A percentile compares a stretch with the other conserved stretches of the same genome.
phyloP scores from a whole-genome alignment of 92 coral and sea anemone genomes.

The Palythoa caribaeorum region DNA sequence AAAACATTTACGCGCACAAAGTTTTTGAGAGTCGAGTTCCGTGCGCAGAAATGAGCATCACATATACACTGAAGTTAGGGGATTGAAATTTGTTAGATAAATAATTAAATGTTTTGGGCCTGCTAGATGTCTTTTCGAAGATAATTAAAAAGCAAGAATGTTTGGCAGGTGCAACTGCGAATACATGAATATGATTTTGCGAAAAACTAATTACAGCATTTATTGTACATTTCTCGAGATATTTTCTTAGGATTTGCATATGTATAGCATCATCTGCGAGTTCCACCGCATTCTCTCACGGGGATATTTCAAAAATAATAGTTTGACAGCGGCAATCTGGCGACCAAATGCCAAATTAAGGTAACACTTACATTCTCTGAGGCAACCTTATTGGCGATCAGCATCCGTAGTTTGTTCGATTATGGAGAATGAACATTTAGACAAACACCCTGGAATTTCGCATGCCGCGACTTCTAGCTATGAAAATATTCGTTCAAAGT shows the following conservation, averaged over 20 bases:
- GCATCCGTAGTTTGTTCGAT: neutral
- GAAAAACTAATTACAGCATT: slow-evolving; percentile 78
- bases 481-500: neutral
- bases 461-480: slow-evolving; percentile 26
- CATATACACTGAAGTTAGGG: slow-evolving; percentile 36
- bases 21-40: neutral
- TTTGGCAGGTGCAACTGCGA: slow-evolving; percentile 77
- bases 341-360: slow-evolving; percentile 25
- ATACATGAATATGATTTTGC: slow-evolving; percentile 75
- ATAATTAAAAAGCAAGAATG: slow-evolving; percentile 53
- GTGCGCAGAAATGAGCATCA: slow-evolving; percentile 71
- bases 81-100: slow-evolving; percentile 75
- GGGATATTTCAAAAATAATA: slow-evolving; percentile 43
- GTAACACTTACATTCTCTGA: slow-evolving; percentile 26
- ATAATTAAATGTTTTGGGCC: slow-evolving; percentile 73
- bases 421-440: neutral
- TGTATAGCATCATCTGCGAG: slow-evolving; percentile 79
- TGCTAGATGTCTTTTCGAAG: slow-evolving; percentile 48
- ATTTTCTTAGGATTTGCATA: slow-evolving; percentile 77
- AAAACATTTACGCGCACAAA: neutral
- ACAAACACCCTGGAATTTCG: slow-evolving; percentile 16
- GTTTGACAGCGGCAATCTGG: slow-evolving; percentile 41
- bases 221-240: slow-evolving; percentile 86
- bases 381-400: neutral
- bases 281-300: slow-evolving; percentile 43